A percentile compares a stretch with the other conserved stretches of the same genome.
phyloP scores from a whole-genome alignment of 2,797 vertebrate genomes.

The Pyrocephalus nanus region DNA sequence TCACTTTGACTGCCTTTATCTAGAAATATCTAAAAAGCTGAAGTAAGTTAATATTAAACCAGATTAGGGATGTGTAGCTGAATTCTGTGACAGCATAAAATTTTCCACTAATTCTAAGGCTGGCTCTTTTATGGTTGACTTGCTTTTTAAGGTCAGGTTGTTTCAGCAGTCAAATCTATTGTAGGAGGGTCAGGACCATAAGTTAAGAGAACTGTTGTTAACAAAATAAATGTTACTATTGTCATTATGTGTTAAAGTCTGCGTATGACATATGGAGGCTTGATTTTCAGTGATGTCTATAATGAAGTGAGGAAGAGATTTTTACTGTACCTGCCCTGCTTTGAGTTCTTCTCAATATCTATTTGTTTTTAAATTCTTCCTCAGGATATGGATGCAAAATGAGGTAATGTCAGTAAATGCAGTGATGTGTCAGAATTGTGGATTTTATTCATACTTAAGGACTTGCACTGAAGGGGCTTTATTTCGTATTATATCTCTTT shows the following conservation, averaged over 20 bases:
- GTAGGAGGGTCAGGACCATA: neutral
- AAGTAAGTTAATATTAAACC: neutral
- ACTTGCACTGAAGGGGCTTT: conserved; percentile 22
- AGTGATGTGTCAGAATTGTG: conserved; percentile 43
- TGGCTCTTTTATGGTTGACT: neutral
- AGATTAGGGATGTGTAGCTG: neutral
- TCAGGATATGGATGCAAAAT: conserved; percentile 55
- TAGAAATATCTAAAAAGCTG: neutral
- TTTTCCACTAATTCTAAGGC: neutral
- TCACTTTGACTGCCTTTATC: neutral
- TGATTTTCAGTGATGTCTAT: conserved; percentile 28
- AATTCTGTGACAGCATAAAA: neutral
- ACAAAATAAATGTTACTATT: conserved; percentile 29
- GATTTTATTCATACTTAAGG: conserved; percentile 68
- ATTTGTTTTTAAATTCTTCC: conserved; percentile 43
- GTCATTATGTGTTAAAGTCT: conserved; percentile 7
- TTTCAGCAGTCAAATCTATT: neutral
- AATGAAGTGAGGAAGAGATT: conserved; percentile 36
- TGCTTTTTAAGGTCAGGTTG: neutral
- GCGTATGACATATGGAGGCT: conserved; percentile 2
- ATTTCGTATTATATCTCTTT: conserved; percentile 32
- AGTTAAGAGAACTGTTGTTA: neutral
- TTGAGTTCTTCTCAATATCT: conserved; percentile 38
- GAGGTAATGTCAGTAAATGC: conserved; percentile 43
- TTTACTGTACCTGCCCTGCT: conserved; percentile 50